A percentile compares a stretch with the other conserved stretches of the same genome.
These are phyloP conservation scores for Ormyrus pomaceus DNA, from an alignment of 2,888 invertebrate genomes.

Conservation along the genomic window DNA sequence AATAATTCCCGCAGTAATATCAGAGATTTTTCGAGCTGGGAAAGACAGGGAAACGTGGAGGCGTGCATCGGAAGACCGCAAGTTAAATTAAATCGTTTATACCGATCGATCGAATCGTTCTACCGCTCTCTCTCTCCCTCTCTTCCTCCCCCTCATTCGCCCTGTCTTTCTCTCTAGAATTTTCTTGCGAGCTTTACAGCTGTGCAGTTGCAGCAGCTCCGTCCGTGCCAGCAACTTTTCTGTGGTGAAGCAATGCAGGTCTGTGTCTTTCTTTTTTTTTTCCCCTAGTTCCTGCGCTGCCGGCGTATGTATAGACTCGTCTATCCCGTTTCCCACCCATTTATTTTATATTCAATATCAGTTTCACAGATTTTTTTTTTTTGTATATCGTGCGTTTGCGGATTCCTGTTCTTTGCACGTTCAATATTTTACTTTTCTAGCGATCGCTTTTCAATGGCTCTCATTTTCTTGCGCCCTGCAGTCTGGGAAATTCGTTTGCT, in stretches of 20 bases:
- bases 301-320: no score
- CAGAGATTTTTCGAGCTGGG: not conserved
- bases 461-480: no score
- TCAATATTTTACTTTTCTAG: no score
- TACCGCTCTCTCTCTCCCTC: no score
- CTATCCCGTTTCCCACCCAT: no score
- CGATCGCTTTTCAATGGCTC: no score
- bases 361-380: no score
- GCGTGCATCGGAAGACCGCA: constrained; percentile 26
- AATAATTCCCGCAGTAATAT: no score
- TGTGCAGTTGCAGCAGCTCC: constrained; percentile 59
- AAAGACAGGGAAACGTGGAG: constrained; percentile 13
- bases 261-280: not conserved
- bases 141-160: constrained; percentile 47
- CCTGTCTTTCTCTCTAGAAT: constrained; percentile 51
- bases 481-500: no score
- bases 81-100: constrained; percentile 48
- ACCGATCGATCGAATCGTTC: constrained; percentile 46
- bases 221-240: constrained; percentile 69
- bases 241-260: constrained; percentile 50
- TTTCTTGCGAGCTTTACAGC: constrained; percentile 60
- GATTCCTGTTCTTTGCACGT: no score
- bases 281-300: not conserved
- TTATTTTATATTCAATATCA: no score
- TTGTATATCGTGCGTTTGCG: no score